phyloP scores from a whole-genome alignment of 2,113 vertebrate species.

The Sisor rabdophorus region DNA sequence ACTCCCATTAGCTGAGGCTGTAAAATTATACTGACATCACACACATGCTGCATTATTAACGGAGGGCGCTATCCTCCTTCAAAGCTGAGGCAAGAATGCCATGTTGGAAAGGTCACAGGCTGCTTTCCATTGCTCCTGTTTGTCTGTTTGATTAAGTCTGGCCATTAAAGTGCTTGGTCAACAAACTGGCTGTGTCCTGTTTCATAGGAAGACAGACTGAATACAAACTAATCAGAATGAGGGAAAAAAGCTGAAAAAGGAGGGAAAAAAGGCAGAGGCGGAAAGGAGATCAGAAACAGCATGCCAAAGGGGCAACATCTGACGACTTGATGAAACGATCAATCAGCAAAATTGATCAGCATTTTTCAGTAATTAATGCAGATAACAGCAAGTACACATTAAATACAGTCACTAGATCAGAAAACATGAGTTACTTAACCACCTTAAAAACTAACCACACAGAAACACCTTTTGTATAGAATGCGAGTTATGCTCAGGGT shows the following conservation, averaged over 20 bases:
- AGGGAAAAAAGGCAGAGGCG: slow-evolving; percentile 40
- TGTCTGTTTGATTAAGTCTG: slow-evolving; percentile 70
- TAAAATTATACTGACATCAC: slow-evolving; percentile 37
- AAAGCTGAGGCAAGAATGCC: slow-evolving; percentile 45
- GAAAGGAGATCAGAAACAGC: slow-evolving; percentile 49
- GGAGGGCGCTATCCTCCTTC: slow-evolving; percentile 52
- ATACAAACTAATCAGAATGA: slow-evolving; percentile 65
- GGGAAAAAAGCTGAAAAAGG: neutral
- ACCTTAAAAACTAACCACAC: no score
- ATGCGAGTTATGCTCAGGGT: no score
- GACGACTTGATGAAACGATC: slow-evolving; percentile 48
- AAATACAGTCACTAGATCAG: neutral
- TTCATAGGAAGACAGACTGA: slow-evolving; percentile 55
- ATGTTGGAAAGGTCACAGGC: slow-evolving; percentile 67
- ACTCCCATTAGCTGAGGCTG: slow-evolving; percentile 42
- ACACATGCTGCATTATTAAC: slow-evolving; percentile 47
- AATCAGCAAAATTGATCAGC: slow-evolving; percentile 50
- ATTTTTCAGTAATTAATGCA: slow-evolving; percentile 51
- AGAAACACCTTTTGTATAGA: no score
- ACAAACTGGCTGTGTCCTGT: slow-evolving; percentile 41
- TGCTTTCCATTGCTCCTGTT: slow-evolving; percentile 59
- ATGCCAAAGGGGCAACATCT: slow-evolving; percentile 42
- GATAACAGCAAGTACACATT: neutral
- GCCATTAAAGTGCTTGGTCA: slow-evolving; percentile 64
- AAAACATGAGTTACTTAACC: neutral